Base-by-base conservation (phyloP, 2,113 vertebrate genomes). In the Noturus placidus region DNA sequence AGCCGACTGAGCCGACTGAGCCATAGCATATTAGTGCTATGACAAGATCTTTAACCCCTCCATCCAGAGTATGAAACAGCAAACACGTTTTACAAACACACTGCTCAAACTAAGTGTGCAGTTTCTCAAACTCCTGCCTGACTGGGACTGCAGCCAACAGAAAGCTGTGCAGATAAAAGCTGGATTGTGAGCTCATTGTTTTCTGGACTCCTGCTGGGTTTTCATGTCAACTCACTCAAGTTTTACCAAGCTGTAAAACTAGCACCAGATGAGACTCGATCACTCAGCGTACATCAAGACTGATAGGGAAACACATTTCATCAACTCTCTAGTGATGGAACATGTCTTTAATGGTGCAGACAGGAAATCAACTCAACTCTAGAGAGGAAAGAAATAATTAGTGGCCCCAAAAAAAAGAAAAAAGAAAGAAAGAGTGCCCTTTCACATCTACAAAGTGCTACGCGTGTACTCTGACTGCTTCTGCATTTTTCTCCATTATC, bases 201-300 rank as follows among this genome's bases (percentile, higher is more conserved):
- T 74, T 72, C 56, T 46, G 79, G 52, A 83, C 35, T 10, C 57
- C 72, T 19, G 35, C 56, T 33, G 54, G 30, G 67, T 33, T 84
- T 87, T 50, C 42, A 27, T 63, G 50, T 87, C 69, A 50, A 35
- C 30, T 82, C 65, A 82, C 38, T 82, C 50, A 13, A 10, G 33
- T 84, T 83, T 65, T 56, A 67, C 70, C 57, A 67, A 78, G 27
- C 86, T 61, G 70, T 11, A 84, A 69, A 77, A 88, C 46, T 4
- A 79, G 25, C 8, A 84, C 72, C 82, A 88, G 72, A 88, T 88
- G 74, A 78, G 82, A 78, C 79, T 56, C 42, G 22, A 63, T 83
- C 87, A 84, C 74, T 84, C 61, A 42, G 72, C 13, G 33, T 42
- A 35, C 38, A 27, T 42, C 69, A 70, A 80, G 74, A 65, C 30